phyloP scores from a whole-genome alignment of 2,888 invertebrate genomes.

The Eupelmus urozonus region DNA sequence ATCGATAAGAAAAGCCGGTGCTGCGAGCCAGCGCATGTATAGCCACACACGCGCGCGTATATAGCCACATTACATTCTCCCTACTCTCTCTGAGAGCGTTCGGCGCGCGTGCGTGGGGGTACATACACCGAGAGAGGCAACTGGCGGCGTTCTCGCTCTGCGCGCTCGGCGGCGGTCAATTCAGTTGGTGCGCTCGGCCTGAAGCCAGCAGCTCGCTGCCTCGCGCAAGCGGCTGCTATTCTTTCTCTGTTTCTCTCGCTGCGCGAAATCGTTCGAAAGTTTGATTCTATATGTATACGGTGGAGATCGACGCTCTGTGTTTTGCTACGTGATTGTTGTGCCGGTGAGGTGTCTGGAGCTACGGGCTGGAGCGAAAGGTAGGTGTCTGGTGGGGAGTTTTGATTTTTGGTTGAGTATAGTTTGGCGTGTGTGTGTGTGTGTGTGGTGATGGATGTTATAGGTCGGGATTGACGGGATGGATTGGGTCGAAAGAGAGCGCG shows the following conservation, averaged over 20 bases:
- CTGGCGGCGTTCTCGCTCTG: too few species aligned
- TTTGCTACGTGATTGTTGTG: too few species aligned
- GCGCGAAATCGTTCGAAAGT: not conserved
- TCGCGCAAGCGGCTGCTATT: not conserved
- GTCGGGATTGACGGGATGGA: too few species aligned
- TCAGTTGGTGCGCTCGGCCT: not conserved
- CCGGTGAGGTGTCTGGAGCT: too few species aligned
- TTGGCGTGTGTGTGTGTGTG: too few species aligned
- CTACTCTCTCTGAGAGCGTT: not conserved
- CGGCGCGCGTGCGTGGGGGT: not conserved
- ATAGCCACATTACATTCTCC: not conserved
- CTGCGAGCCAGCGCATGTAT: too few species aligned
- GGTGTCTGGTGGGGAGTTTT: not conserved
- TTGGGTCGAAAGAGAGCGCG: too few species aligned
- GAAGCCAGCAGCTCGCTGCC: too few species aligned
- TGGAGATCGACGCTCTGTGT: too few species aligned
- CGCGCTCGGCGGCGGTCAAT: not conserved
- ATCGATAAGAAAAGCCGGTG: constrained; percentile 34
- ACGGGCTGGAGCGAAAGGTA: too few species aligned
- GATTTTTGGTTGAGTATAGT: not conserved
- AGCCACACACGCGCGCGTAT: not conserved
- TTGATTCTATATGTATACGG: too few species aligned
- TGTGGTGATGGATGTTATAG: too few species aligned
- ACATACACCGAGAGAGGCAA: not conserved
- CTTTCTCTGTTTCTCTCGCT: not conserved